Conservation (phyloP, 2,113 vertebrate genomes). For the Pyxicephalus adspersus region DNA sequence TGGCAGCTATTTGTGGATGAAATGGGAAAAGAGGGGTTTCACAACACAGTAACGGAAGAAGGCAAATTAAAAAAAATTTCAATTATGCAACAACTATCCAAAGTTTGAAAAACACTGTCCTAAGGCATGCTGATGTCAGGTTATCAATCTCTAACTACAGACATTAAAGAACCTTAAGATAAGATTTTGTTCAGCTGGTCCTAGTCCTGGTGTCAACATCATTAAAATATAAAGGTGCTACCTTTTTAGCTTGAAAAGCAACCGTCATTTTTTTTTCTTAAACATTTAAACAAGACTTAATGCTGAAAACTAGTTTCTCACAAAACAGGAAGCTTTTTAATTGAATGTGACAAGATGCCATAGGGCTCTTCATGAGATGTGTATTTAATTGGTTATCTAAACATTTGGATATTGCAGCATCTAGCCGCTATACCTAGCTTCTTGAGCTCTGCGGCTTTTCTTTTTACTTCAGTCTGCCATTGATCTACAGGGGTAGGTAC, state of each 20-base stretch:
- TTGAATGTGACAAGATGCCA: background rate
- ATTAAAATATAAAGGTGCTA: background rate
- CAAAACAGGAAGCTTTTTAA: background rate
- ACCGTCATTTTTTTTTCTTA: background rate
- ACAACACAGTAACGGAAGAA: too few species aligned
- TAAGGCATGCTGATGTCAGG: too few species aligned
- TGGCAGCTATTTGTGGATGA: too few species aligned
- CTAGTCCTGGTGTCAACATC: background rate
- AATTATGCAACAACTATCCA: too few species aligned
- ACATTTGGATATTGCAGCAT: background rate
- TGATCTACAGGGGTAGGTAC: constrained; percentile 9
- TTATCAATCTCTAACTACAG: too few species aligned
- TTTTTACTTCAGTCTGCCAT: constrained; percentile 9
- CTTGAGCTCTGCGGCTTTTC: background rate
- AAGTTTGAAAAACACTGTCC: too few species aligned
- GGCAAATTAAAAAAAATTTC: too few species aligned
- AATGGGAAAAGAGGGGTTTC: too few species aligned
- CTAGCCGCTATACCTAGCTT: background rate
- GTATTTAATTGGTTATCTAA: constrained; percentile 29
- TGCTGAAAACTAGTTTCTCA: background rate
- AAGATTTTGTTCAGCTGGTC: too few species aligned
- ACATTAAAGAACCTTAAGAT: too few species aligned
- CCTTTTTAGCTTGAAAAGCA: background rate
- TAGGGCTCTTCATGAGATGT: background rate
- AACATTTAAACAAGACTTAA: background rate